A percentile compares a stretch with the other conserved stretches of the same genome.
phyloP scores from a whole-genome alignment of 1,140 invertebrate genomes.

The Homalodisca vitripennis region DNA sequence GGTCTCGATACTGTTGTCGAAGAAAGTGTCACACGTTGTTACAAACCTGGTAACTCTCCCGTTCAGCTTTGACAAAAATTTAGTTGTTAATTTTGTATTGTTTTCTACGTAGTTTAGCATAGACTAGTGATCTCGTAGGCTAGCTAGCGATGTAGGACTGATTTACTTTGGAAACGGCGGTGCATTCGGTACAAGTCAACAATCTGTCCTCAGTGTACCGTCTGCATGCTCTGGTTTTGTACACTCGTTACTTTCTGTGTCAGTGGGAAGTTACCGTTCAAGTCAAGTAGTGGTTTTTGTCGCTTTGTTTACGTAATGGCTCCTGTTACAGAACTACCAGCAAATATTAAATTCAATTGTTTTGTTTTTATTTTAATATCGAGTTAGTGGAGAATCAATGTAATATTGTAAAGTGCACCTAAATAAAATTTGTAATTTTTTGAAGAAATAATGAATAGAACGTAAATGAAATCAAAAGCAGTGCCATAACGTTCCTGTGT shows the following conservation, averaged over 20 bases:
- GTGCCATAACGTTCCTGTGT: no score
- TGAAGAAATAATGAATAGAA: no score
- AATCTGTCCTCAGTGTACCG: not conserved
- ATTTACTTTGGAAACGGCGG: not conserved
- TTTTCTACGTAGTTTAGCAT: slow-evolving; percentile 13
- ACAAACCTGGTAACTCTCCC: not conserved
- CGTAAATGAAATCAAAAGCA: no score
- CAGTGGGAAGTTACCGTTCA: not conserved
- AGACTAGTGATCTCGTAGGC: slow-evolving; percentile 4
- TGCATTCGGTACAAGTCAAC: not conserved
- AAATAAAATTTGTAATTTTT: no score
- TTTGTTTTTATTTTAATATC: no score
- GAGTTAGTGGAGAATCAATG: no score
- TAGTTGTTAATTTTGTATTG: slow-evolving; percentile 15
- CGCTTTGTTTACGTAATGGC: not conserved
- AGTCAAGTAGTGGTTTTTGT: not conserved
- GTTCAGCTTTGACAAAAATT: not conserved
- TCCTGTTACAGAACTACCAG: no score
- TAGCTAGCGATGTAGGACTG: not conserved
- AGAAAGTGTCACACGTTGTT: not conserved
- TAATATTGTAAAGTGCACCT: no score
- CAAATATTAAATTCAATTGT: no score
- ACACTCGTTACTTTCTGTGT: not conserved
- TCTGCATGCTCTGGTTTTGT: not conserved
- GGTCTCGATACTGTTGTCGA: not conserved